A percentile compares a stretch with the other conserved stretches of the same genome.
phyloP scores from a whole-genome alignment of 2,888 invertebrate genomes.

The Leucoptera coffeella region DNA sequence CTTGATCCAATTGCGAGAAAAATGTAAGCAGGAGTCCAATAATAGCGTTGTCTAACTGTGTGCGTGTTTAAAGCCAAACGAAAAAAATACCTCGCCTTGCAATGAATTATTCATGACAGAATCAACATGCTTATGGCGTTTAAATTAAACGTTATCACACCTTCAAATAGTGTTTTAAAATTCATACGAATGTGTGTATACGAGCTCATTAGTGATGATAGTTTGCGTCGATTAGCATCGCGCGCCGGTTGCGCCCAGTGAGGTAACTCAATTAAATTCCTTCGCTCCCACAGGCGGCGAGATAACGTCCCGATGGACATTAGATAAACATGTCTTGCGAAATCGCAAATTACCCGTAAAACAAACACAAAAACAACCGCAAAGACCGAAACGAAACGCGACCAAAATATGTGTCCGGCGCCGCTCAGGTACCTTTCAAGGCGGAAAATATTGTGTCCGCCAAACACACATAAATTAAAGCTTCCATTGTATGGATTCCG shows the following conservation, averaged over 20 bases:
- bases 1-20: too few relatives aligned
- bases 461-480: constrained; percentile 38
- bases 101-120: too few relatives aligned
- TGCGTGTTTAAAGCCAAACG: too few relatives aligned
- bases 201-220: constrained; percentile 33
- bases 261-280: constrained; percentile 27
- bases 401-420: constrained; percentile 21
- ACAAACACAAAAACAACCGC: constrained; percentile 34
- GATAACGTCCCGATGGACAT: constrained; percentile 17
- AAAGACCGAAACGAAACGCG: constrained; percentile 31
- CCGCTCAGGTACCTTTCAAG: constrained; percentile 7
- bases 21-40: too few relatives aligned
- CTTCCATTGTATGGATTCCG: constrained; percentile 45
- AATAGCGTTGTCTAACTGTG: too few relatives aligned
- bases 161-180: too few relatives aligned
- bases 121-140: too few relatives aligned
- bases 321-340: constrained; percentile 9
- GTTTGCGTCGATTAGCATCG: constrained; percentile 31
- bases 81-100: too few relatives aligned
- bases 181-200: constrained; percentile 33
- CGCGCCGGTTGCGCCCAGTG: constrained; percentile 14
- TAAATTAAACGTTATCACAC: too few relatives aligned
- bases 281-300: constrained; percentile 12
- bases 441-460: constrained; percentile 26
- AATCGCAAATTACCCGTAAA: constrained; percentile 43